These are phyloP conservation scores for Alosa alosa DNA, from an alignment of 2,113 vertebrate genomes.

Conservation along the genomic window DNA sequence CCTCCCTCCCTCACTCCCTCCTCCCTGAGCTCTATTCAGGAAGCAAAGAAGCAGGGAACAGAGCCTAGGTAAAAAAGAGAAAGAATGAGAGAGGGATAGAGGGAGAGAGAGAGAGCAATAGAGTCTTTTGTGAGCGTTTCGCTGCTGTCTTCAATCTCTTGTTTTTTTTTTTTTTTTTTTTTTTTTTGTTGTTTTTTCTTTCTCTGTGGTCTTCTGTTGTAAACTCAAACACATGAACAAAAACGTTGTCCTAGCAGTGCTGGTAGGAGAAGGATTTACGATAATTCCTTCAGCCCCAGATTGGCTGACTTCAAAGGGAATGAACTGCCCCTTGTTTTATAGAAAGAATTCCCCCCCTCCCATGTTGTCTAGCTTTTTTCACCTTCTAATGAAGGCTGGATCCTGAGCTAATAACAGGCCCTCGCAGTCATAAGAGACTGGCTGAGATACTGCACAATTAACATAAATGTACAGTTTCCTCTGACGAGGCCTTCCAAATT, in stretches of 20 bases:
- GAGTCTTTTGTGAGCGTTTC: constrained; percentile 36
- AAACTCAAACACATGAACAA: constrained; percentile 27
- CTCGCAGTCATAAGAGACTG: constrained; percentile 49
- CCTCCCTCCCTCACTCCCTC: not conserved
- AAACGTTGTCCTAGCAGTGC: constrained; percentile 54
- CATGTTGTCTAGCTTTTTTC: constrained; percentile 37
- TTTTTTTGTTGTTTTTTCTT: constrained; percentile 19
- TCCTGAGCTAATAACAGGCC: constrained; percentile 69
- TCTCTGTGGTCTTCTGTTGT: not conserved
- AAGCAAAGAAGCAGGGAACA: constrained; percentile 49
- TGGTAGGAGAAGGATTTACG: constrained; percentile 58
- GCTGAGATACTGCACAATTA: constrained; percentile 71
- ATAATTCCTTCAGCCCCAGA: constrained; percentile 60
- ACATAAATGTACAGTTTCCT: constrained; percentile 67
- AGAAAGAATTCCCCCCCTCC: constrained; percentile 59
- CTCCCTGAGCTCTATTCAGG: not conserved
- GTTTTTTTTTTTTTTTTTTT: constrained; percentile 35
- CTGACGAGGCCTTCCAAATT: constrained; percentile 76
- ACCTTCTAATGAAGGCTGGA: constrained; percentile 62
- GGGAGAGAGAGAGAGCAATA: not conserved
- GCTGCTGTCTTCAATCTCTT: constrained; percentile 59
- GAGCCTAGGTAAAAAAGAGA: not conserved
- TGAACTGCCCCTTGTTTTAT: constrained; percentile 63
- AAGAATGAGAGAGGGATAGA: not conserved
- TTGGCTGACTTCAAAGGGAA: constrained; percentile 65